Conservation (phyloP, 2,888 invertebrate species). For the Athalia rosae region DNA sequence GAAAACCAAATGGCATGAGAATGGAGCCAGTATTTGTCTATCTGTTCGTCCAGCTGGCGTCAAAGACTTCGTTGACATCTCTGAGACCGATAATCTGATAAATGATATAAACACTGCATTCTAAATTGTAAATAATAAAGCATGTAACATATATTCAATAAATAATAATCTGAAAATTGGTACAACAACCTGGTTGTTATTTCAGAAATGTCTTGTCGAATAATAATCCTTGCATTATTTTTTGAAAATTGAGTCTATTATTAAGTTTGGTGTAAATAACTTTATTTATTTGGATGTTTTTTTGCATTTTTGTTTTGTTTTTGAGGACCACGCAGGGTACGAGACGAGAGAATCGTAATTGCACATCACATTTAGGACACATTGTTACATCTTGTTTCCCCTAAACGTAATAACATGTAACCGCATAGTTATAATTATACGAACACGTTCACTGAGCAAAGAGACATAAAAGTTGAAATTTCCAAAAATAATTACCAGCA, state of each 20-base stretch:
- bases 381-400: slow-evolving; percentile 48
- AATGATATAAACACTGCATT: slow-evolving; percentile 57
- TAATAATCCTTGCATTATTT: neutral
- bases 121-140: slow-evolving; percentile 45
- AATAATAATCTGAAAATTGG: neutral
- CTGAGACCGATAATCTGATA: slow-evolving; percentile 62
- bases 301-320: slow-evolving; percentile 12
- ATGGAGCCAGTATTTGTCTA: slow-evolving; percentile 74
- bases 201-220: neutral
- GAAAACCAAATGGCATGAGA: slow-evolving; percentile 74
- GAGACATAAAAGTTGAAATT: slow-evolving; percentile 20
- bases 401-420: neutral
- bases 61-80: slow-evolving; percentile 75
- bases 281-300: slow-evolving; percentile 8
- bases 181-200: neutral
- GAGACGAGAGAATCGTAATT: slow-evolving; percentile 64
- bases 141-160: slow-evolving; percentile 29
- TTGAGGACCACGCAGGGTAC: slow-evolving; percentile 57
- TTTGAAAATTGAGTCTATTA: neutral
- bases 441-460: slow-evolving; percentile 29
- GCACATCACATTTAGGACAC: slow-evolving; percentile 62
- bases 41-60: slow-evolving; percentile 75
- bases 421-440: neutral
- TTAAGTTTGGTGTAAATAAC: slow-evolving; percentile 34
- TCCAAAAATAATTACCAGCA: neutral